These are phyloP conservation scores for Echinometra lucunter DNA, from an alignment of 53 echinoderm and acorn worm genomes.

Conservation along the genomic window DNA sequence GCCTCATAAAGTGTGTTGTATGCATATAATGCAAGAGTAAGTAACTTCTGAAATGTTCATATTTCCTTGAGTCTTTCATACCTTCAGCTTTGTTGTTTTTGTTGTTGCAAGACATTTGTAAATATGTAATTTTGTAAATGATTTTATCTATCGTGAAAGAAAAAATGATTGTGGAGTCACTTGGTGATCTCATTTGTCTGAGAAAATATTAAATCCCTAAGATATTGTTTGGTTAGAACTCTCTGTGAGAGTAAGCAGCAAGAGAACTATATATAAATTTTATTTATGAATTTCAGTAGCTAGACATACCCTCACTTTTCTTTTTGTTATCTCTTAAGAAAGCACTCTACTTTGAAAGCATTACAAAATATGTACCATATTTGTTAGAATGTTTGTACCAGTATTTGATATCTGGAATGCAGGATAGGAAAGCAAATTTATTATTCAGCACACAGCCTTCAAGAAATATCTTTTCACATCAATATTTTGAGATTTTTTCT, in stretches of 20 bases:
- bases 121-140: background rate
- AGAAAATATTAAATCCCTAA: background rate
- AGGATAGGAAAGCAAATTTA: background rate
- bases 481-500: background rate
- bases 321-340: background rate
- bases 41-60: slow-evolving; percentile 28
- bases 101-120: background rate
- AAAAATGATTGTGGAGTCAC: background rate
- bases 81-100: slow-evolving; percentile 42
- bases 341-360: no score
- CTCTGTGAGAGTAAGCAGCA: background rate
- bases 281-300: background rate
- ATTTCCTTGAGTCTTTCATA: slow-evolving; percentile 33
- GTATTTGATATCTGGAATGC: no score
- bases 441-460: background rate
- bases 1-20: background rate
- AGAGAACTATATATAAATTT: no score
- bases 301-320: background rate
- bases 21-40: slow-evolving; percentile 57
- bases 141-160: background rate
- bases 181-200: background rate
- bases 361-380: no score
- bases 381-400: no score
- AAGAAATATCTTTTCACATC: background rate
- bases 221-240: background rate